A percentile compares a stretch with the other conserved stretches of the same genome.
Evolutionary conservation across 2,113 vertebrate species (phyloP).

Genomic region (Chionodraco myersi): DNA sequence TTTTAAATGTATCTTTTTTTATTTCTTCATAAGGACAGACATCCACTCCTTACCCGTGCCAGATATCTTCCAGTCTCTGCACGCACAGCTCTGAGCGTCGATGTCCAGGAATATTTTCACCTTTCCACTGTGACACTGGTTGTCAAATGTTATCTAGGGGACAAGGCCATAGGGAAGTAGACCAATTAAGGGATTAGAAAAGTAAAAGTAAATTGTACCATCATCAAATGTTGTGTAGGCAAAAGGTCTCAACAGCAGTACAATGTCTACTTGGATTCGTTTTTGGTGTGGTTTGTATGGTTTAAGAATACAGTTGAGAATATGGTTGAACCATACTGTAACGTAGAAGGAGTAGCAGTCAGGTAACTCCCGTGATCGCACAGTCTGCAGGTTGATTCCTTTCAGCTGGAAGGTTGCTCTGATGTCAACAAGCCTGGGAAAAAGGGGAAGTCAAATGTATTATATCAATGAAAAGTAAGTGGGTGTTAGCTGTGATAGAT

Average conservation of each 20-base stretch:
- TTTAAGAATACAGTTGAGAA: too few species aligned
- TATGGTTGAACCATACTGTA: slow-evolving; percentile 78
- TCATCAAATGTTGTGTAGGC: background rate
- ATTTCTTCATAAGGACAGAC: background rate
- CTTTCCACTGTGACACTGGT: slow-evolving; percentile 93
- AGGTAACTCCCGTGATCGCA: slow-evolving; percentile 89
- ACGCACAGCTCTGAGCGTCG: slow-evolving; percentile 87
- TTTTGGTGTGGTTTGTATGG: too few species aligned
- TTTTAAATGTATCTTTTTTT: background rate
- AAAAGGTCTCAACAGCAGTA: background rate
- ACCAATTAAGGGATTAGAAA: background rate
- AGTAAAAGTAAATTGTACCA: background rate
- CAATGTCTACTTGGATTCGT: background rate
- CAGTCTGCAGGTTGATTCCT: slow-evolving; percentile 93
- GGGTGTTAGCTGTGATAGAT: background rate
- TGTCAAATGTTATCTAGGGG: slow-evolving; percentile 91
- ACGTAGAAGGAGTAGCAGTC: slow-evolving; percentile 94
- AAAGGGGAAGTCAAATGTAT: background rate
- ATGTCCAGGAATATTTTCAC: slow-evolving; percentile 92
- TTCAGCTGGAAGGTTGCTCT: slow-evolving; percentile 91
- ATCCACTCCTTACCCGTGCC: slow-evolving; percentile 85
- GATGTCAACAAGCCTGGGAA: slow-evolving; percentile 89
- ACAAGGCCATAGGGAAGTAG: background rate
- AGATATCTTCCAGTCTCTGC: slow-evolving; percentile 90
- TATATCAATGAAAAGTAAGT: background rate